A percentile compares a stretch with the other conserved stretches of the same genome.
phyloP scores from a whole-genome alignment of 2,113 vertebrate genomes.

The Stegastes partitus region DNA sequence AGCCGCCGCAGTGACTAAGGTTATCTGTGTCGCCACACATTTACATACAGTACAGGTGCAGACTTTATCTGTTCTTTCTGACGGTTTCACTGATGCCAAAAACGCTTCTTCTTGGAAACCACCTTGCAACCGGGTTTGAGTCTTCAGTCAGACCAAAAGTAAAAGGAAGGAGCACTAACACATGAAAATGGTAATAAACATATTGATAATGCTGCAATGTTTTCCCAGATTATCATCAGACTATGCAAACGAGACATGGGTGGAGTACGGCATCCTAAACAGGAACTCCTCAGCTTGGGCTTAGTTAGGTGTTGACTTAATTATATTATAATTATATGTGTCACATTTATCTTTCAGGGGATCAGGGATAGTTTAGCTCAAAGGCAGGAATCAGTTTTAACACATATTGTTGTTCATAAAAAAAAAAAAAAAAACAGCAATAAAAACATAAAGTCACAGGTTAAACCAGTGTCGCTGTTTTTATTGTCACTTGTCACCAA shows the following conservation, averaged over 20 bases:
- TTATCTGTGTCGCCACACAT: constrained; percentile 27
- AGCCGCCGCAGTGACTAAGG: constrained; percentile 59
- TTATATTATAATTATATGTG: too few species aligned
- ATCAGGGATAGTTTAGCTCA: neutral
- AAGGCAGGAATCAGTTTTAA: neutral
- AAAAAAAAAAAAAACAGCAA: too few species aligned
- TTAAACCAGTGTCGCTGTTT: constrained; percentile 2
- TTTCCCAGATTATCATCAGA: too few species aligned
- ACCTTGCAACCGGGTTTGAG: neutral
- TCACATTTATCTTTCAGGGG: too few species aligned
- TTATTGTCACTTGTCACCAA: neutral
- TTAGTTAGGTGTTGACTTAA: too few species aligned
- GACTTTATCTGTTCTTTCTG: neutral
- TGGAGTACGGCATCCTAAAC: neutral
- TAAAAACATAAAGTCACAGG: neutral
- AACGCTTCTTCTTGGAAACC: neutral
- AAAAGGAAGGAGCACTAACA: neutral
- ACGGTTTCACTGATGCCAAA: too few species aligned
- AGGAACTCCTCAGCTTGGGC: too few species aligned
- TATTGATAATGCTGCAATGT: neutral
- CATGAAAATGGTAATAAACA: neutral
- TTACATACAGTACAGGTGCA: neutral
- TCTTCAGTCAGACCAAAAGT: too few species aligned
- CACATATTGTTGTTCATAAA: neutral
- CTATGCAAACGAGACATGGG: neutral